Conservation (phyloP, 1,140 invertebrate species). For the Zaprionus taronus region DNA sequence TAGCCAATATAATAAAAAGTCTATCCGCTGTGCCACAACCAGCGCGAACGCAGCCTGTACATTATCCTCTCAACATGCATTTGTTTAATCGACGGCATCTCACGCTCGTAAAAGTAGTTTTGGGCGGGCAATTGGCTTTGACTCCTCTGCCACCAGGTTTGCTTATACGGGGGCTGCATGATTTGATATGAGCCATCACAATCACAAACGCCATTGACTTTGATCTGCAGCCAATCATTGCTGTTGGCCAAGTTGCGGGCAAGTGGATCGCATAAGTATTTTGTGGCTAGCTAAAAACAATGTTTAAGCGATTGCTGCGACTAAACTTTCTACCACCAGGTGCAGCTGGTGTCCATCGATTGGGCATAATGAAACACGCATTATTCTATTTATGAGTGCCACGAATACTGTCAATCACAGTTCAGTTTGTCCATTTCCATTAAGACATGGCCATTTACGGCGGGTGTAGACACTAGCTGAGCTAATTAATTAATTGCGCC, state of each 20-base stretch:
- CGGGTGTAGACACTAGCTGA: neutral
- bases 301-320: slow-evolving; percentile 45
- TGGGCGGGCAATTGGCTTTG: slow-evolving; percentile 26
- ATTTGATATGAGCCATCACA: slow-evolving; percentile 65
- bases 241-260: slow-evolving; percentile 32
- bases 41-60: slow-evolving; percentile 13
- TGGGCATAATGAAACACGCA: neutral
- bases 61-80: slow-evolving; percentile 44
- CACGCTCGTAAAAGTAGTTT: slow-evolving; percentile 65
- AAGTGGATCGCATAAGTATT: slow-evolving; percentile 39
- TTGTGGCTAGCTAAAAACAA: slow-evolving; percentile 54
- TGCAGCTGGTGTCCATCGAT: slow-evolving; percentile 3
- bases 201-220: slow-evolving; percentile 35
- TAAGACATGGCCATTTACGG: slow-evolving; percentile 51
- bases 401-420: slow-evolving; percentile 1
- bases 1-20: slow-evolving; percentile 40
- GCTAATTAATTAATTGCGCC: slow-evolving; percentile 47
- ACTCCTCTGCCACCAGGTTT: neutral
- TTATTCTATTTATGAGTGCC: slow-evolving; percentile 3
- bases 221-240: slow-evolving; percentile 54
- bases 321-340: slow-evolving; percentile 69
- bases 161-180: slow-evolving; percentile 43
- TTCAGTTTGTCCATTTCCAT: slow-evolving; percentile 32
- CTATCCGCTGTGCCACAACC: slow-evolving; percentile 37
- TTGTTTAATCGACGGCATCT: slow-evolving; percentile 63